Conservation (phyloP, 2,888 invertebrate genomes). For the Lissocephala sabroskyi region DNA sequence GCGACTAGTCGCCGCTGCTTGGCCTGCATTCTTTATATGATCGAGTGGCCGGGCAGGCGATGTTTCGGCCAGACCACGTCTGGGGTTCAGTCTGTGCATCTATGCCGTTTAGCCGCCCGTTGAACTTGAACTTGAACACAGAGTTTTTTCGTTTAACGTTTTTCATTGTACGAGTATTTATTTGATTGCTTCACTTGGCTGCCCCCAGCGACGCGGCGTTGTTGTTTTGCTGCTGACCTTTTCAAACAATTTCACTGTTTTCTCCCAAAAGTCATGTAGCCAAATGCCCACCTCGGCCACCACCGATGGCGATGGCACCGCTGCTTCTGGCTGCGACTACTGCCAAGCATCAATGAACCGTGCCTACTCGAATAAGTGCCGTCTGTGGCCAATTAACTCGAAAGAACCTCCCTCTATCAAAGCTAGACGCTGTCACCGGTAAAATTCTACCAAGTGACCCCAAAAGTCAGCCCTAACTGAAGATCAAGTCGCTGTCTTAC, state of each 20-base stretch:
- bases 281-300: constrained; percentile 18
- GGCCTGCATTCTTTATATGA: constrained; percentile 50
- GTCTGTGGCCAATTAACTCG: too few species aligned
- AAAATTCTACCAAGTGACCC: too few species aligned
- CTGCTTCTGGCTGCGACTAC: too few species aligned
- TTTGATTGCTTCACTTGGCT: constrained; percentile 4
- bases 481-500: too few species aligned
- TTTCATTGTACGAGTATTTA: not conserved
- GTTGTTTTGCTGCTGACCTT: constrained; percentile 39
- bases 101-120: constrained; percentile 2
- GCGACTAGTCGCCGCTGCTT: constrained; percentile 43
- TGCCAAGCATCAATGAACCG: too few species aligned
- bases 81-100: constrained; percentile 23
- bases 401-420: too few species aligned
- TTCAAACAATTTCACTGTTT: constrained; percentile 42
- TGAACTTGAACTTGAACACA: constrained; percentile 55
- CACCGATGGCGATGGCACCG: too few species aligned
- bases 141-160: constrained; percentile 24
- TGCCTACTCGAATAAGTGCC: too few species aligned
- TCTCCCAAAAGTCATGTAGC: constrained; percentile 55
- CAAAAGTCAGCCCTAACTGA: too few species aligned
- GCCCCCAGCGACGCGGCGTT: constrained; percentile 2
- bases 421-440: too few species aligned
- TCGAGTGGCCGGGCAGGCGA: constrained; percentile 27
- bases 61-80: constrained; percentile 46